A percentile compares a stretch with the other conserved stretches of the same genome.
Conservation (phyloP, 1,140 invertebrate genomes). For the Tenebrio molitor region DNA sequence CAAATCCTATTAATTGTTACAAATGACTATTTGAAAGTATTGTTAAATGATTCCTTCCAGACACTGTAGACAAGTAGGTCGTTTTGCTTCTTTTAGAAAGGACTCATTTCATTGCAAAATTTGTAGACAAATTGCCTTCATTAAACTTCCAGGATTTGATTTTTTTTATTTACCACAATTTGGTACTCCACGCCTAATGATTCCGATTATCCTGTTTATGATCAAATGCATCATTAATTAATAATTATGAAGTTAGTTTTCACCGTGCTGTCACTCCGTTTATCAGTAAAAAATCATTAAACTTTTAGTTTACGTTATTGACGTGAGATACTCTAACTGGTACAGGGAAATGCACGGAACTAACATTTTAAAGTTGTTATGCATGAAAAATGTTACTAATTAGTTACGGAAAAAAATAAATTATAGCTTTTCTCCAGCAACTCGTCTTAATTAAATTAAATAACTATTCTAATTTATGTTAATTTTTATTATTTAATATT, state of each 20-base stretch:
- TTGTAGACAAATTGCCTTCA: conserved; percentile 7
- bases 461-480: conserved; percentile 22
- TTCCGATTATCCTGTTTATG: neutral
- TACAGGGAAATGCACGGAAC: too few species aligned
- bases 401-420: neutral
- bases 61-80: conserved; percentile 9
- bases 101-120: conserved; percentile 25
- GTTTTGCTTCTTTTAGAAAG: conserved; percentile 21
- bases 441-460: too few species aligned
- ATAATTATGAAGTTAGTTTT: neutral
- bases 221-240: conserved; percentile 3
- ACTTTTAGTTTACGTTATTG: conserved; percentile 11
- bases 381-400: conserved; percentile 12
- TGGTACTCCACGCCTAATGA: neutral
- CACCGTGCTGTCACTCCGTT: neutral
- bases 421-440: neutral
- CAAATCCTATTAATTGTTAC: neutral
- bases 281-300: conserved; percentile 10
- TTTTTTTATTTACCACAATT: neutral
- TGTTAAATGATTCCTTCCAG: neutral
- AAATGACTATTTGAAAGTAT: conserved; percentile 18
- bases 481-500: conserved; percentile 12
- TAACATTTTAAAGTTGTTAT: neutral
- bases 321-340: too few species aligned
- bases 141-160: neutral